A percentile compares a stretch with the other conserved stretches of the same genome.
Conservation (phyloP, 2,797 vertebrate genomes). For the Enteromius unitaeniatus region DNA sequence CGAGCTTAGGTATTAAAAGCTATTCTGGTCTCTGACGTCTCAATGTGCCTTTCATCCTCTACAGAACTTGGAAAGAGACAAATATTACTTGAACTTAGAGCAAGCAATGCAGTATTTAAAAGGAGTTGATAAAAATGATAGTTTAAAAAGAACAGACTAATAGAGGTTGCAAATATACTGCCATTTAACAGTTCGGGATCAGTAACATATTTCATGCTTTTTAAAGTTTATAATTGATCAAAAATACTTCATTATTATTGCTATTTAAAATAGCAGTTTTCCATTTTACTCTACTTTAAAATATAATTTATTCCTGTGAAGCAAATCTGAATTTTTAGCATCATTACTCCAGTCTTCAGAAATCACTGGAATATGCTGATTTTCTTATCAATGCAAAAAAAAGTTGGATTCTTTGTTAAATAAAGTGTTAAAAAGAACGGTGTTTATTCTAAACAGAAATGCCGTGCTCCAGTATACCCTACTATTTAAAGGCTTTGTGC, state of each 20-base stretch:
- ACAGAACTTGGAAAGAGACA: slow-evolving; percentile 11
- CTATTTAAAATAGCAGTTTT: not conserved
- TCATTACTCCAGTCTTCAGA: not conserved
- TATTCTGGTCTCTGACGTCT: slow-evolving; percentile 39
- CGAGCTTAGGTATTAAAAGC: slow-evolving; percentile 37
- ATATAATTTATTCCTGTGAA: not conserved
- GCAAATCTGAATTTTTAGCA: not conserved
- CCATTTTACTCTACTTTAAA: not conserved
- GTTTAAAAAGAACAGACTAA: too few relatives aligned
- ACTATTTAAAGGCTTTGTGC: too few relatives aligned
- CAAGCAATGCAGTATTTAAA: slow-evolving; percentile 35
- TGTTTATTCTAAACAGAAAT: too few relatives aligned
- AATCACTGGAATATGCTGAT: not conserved
- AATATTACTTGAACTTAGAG: slow-evolving; percentile 37
- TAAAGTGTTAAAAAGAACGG: too few relatives aligned
- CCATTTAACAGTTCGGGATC: too few relatives aligned
- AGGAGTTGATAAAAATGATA: not conserved
- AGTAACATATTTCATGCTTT: too few relatives aligned
- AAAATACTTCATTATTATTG: not conserved
- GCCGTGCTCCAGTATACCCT: too few relatives aligned
- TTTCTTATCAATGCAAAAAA: too few relatives aligned
- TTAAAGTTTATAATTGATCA: not conserved
- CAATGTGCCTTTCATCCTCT: slow-evolving; percentile 7
- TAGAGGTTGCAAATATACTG: not conserved
- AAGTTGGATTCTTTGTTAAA: too few relatives aligned